Base-by-base conservation (phyloP, 2,113 vertebrate genomes). In the Lasiurus borealis region DNA sequence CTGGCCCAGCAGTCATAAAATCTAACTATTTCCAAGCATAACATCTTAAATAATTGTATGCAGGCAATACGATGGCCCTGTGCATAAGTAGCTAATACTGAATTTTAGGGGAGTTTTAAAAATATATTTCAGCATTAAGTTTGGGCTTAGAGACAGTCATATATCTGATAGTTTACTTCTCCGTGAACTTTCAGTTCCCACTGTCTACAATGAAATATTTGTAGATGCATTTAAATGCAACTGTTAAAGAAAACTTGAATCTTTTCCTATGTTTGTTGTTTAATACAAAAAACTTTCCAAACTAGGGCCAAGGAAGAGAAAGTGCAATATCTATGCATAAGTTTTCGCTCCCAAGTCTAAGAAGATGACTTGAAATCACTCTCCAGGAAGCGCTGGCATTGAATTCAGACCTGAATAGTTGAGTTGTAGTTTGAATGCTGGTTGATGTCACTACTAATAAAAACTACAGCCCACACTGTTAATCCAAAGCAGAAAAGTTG, bases 1-100 rank as follows among this genome's bases (percentile, higher is more conserved):
- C 82, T 97, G 95, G 95, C 95, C 96, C 95, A 95, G 95, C 80
- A 87, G 89, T 93, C 94, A 97, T 97, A 97, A 98, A 97, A 97
- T 73, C 54, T 94, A 95, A 95, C 93, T 93, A 96, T 95, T 97
- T 97, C 71, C 90, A 97, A 96, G 95, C 91, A 92, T 86, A 96
- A 96, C 92, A 57, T 91, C 95, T 96, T 96, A 95, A 96, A 96
- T 97, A 97, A 97, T 97, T 96, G 76, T 88, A 84, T 92, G 88
- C 75, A 93, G 44, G 71, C 94, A 85, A 8, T 96, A 82, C 36
- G 40, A 19, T 88, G 82, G 90, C 52, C 85, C 95, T 96, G 82
- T 91, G 96, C 91, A 92, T 97, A 97, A 97, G 94, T 95, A 96
- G 83, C 80, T 96, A 69, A 82, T 77, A 86, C n/a, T 95, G 95